Evolutionary conservation across 1,140 invertebrate species (phyloP).

Genomic region (Diachasmimorpha longicaudata): DNA sequence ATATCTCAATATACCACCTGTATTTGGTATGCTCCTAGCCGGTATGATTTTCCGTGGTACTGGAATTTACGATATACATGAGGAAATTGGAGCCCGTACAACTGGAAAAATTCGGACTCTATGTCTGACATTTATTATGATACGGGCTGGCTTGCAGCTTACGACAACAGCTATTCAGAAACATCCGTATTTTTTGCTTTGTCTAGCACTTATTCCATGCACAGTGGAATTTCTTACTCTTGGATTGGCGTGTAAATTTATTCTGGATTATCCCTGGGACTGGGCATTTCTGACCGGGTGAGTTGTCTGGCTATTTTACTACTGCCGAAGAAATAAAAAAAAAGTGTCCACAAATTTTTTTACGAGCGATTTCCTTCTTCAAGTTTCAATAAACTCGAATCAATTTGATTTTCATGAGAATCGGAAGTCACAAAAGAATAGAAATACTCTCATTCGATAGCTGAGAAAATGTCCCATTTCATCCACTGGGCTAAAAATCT

Average conservation of each 20-base stretch:
- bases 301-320: not conserved
- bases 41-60: constrained; percentile 52
- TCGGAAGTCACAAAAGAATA: no score
- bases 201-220: constrained; percentile 49
- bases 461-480: not conserved
- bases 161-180: constrained; percentile 42
- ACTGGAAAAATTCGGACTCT: constrained; percentile 49
- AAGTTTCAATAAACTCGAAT: not conserved
- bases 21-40: constrained; percentile 57
- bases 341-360: not conserved
- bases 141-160: constrained; percentile 52
- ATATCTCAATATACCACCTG: constrained; percentile 49
- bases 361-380: not conserved
- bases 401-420: no score
- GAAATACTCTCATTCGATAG: not conserved
- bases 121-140: constrained; percentile 51
- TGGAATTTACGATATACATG: constrained; percentile 48
- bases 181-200: constrained; percentile 43
- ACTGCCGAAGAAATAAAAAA: no score
- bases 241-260: constrained; percentile 34
- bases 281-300: constrained; percentile 56
- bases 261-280: constrained; percentile 48
- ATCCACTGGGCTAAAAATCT: no score
- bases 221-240: constrained; percentile 45
- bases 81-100: constrained; percentile 36